phyloP scores from a whole-genome alignment of 2,797 vertebrate genomes.

The Anas georgica region DNA sequence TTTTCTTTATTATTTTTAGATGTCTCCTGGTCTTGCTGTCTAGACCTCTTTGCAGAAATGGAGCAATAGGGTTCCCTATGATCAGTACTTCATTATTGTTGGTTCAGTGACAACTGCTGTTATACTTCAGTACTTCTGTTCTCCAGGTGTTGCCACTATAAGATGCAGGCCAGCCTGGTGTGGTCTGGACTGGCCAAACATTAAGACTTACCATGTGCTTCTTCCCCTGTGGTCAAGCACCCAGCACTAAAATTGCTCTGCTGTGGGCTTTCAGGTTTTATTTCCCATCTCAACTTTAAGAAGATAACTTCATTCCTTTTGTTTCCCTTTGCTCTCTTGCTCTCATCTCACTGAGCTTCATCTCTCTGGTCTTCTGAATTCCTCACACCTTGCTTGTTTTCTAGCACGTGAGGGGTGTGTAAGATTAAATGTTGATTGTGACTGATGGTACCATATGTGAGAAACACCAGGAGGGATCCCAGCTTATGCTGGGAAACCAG shows the following conservation, averaged over 20 bases:
- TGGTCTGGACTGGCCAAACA: neutral
- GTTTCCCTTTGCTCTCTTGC: constrained; percentile 16
- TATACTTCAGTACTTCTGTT: neutral
- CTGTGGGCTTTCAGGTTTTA: neutral
- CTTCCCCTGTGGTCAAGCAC: neutral
- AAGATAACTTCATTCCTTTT: neutral
- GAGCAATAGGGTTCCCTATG: neutral
- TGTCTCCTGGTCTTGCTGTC: neutral
- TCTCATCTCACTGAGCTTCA: neutral
- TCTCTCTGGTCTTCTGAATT: neutral
- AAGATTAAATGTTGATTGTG: neutral
- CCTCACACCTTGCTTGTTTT: neutral
- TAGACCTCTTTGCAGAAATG: neutral
- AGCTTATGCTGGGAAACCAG: neutral
- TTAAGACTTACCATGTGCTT: neutral
- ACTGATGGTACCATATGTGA: neutral
- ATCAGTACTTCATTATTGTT: rapidly evolving
- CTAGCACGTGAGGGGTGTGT: neutral
- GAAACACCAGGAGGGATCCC: neutral
- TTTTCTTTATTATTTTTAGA: neutral
- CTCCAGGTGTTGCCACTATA: neutral
- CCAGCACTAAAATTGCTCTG: neutral
- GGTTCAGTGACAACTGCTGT: neutral
- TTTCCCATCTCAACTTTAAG: neutral
- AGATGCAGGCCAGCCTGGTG: neutral